Base-by-base conservation (phyloP, 2,797 vertebrate genomes). In the Catamblyrhynchus diadema region DNA sequence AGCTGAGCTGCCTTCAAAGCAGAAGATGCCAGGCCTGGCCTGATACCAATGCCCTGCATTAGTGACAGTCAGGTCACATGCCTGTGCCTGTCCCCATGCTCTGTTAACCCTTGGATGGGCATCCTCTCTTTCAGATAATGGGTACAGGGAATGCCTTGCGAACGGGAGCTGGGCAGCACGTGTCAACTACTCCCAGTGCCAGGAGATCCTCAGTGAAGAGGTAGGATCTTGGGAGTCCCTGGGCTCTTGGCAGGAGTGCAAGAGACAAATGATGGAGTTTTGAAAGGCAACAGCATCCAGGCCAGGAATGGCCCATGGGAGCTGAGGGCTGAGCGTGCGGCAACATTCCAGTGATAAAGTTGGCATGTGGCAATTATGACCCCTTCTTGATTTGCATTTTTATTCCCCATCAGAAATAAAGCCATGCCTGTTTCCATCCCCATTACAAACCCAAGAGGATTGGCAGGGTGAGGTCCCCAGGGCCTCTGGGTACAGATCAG, bases 181-280 rank as follows among this genome's bases (percentile, higher is more conserved):
- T 19, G 98, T 99, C 94, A 99, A 99, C 97, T 99, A 99, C 95
- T 99, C 99, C 10, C 98, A 99, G 97, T 99, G 99, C 97, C 98
- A 98, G 95, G 98, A 99, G 97, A 99, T 99, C 91, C 98, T 99
- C 94, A 98, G 97, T 1, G 98, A 99, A 87, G 98, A 99, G 99
- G 99, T 99, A 97, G 92, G 90, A 77, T 15, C 9, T 32, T 9
- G 10, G 28, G 3, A 73, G 12, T 8, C 5, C 15, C 19, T 2
- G 1, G 50, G 53, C 42, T 88, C 42, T 33, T 32, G 35, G 47
- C 17, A 51, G n/a, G 10, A 74, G 13, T 44, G 16, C 12, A 5
- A 66, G 57, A 67, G 47, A 35, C 21, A 72, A 35, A 28, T 9
- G 22, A 6, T 19, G 16, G 44, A 60, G 7, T 53, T 67, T 47